phyloP scores from a whole-genome alignment of 2,888 invertebrate species.

The Clistopyga incitator region DNA sequence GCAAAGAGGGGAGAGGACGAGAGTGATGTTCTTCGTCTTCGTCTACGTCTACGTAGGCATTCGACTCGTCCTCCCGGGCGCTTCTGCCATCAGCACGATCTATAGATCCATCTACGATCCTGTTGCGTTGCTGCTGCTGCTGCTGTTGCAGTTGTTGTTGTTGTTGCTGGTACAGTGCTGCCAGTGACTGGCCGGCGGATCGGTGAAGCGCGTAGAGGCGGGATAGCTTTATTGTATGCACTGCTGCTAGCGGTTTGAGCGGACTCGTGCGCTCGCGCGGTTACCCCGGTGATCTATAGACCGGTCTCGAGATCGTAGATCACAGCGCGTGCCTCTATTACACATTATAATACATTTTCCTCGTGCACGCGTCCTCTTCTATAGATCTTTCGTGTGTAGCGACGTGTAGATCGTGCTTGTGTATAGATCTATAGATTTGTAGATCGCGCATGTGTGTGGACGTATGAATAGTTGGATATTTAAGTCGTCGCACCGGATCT shows the following conservation, averaged over 20 bases:
- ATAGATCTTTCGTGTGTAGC: too few relatives aligned
- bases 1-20: background rate
- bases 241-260: slow-evolving; percentile 31
- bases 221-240: slow-evolving; percentile 62
- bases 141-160: slow-evolving; percentile 46
- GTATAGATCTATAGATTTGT: slow-evolving; percentile 26
- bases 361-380: slow-evolving; percentile 51
- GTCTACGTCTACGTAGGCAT: slow-evolving; percentile 48
- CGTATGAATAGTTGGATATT: too few relatives aligned
- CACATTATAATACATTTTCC: slow-evolving; percentile 72
- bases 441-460: too few relatives aligned
- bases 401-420: slow-evolving; percentile 41
- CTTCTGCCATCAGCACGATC: slow-evolving; percentile 45
- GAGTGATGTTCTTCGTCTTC: slow-evolving; percentile 40
- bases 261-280: slow-evolving; percentile 45
- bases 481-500: too few relatives aligned
- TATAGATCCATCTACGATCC: slow-evolving; percentile 57
- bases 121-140: slow-evolving; percentile 35
- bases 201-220: slow-evolving; percentile 40
- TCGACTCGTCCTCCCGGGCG: slow-evolving; percentile 40
- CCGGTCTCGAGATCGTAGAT: slow-evolving; percentile 71
- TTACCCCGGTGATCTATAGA: slow-evolving; percentile 69
- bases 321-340: slow-evolving; percentile 71
- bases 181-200: slow-evolving; percentile 39
- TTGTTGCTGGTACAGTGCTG: slow-evolving; percentile 33